Base-by-base conservation (phyloP, 2,888 invertebrate genomes). In the Oligia strigilis region DNA sequence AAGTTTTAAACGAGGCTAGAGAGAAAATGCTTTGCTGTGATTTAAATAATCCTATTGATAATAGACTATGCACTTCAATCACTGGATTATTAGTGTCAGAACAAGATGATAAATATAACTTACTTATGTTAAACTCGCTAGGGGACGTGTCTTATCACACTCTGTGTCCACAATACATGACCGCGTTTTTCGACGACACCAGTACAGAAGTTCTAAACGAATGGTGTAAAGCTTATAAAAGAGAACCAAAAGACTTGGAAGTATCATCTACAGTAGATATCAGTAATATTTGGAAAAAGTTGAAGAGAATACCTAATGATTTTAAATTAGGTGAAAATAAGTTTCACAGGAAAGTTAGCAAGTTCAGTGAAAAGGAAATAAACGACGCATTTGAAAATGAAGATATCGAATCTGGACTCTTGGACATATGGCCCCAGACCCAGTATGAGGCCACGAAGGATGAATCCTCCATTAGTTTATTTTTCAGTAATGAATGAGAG, bases 91-190 rank as follows among this genome's bases (percentile, higher is more conserved):
- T 92, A 4, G 82, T 95, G 2, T n/a, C 93, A 1, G 92, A 95
- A 67, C 90, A 92, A 67, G 93, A 92, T 9, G 94, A 95, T 9
- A 94, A 93, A 29, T 95, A 92, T 79, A 89, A 92, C 19, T 86
- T 96, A 14, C 89, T 97, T 11, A 93, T 95, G 85, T 94, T 95
- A 55, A 97, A 97, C 84, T 93, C 96, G 0, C 88, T 97, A 3
- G 97, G 97, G 2, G 97, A 97, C 81, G 92, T 97, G 72, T 93
- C 95, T 2, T 92, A 93, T 66, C 95, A 97, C 75, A 90, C 90
- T 0, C 64, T 97, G 29, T 95, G 93, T 76, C 95, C 96, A 0
- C 91, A 93, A 58, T 92, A 95, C 79, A 91, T 95, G 91, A 92
- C 93, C 4, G 89, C 91, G 4, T 94, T 94, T 74, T 90, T 95